These are phyloP conservation scores for Kuschelorhynchus macadamiae DNA, from an alignment of 2,888 invertebrate species.

Conservation along the genomic window DNA sequence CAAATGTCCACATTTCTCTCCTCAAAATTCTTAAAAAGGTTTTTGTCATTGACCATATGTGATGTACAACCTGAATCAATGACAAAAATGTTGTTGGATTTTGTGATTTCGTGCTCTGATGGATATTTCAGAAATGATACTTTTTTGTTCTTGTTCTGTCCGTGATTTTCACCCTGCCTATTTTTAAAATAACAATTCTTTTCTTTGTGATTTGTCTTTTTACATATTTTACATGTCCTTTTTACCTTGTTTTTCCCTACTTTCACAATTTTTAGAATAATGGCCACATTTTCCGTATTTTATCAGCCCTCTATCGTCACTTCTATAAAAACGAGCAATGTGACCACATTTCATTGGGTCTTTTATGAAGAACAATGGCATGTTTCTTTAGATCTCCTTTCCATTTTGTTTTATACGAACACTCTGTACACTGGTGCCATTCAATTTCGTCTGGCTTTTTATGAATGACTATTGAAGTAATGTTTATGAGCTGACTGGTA, in stretches of 20 bases:
- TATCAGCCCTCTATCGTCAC: background rate
- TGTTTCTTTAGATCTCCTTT: too few species aligned
- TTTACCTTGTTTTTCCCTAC: background rate
- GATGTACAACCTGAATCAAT: constrained; percentile 41
- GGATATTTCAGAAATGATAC: constrained; percentile 13
- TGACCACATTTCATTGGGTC: too few species aligned
- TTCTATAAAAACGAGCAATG: constrained; percentile 3
- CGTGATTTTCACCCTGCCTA: constrained; percentile 1
- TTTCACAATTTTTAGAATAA: constrained; percentile 16
- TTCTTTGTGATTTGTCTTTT: constrained; percentile 38
- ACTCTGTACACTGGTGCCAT: too few species aligned
- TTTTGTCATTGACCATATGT: constrained; percentile 39
- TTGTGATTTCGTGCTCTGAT: constrained; percentile 7
- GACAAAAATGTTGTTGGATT: background rate
- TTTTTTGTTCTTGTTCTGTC: too few species aligned
- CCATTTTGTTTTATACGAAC: too few species aligned
- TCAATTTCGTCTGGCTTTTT: too few species aligned
- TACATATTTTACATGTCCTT: constrained; percentile 32
- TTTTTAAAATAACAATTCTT: constrained; percentile 8
- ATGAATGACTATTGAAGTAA: too few species aligned
- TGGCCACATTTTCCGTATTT: constrained; percentile 35
- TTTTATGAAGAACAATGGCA: too few species aligned
- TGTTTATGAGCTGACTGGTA: too few species aligned
- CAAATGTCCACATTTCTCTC: constrained; percentile 1
- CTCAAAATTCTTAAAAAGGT: constrained; percentile 13